These are phyloP conservation scores for Antheraea yamamai DNA, from an alignment of 2,888 invertebrate species.

Conservation along the genomic window DNA sequence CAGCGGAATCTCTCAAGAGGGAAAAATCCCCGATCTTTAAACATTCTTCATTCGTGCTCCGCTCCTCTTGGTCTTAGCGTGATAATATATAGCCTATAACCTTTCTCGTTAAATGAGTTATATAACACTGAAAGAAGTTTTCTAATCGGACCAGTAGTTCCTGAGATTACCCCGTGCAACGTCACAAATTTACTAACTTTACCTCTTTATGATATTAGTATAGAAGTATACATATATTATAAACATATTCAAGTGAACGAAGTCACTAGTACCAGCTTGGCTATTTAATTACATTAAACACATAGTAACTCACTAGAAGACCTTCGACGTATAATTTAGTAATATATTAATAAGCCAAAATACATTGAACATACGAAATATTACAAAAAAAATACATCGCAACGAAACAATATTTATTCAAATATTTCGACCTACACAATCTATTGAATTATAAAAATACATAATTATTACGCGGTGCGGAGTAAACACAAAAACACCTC, in stretches of 20 bases:
- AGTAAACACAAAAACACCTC: constrained; percentile 48
- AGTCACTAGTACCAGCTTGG: neutral
- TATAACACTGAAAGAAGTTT: too few relatives aligned
- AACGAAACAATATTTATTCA: constrained; percentile 45
- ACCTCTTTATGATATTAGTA: too few relatives aligned
- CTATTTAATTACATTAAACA: neutral
- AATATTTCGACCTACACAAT: constrained; percentile 42
- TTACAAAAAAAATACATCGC: constrained; percentile 22
- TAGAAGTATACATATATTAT: too few relatives aligned
- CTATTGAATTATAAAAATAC: constrained; percentile 41
- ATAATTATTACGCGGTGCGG: constrained; percentile 44
- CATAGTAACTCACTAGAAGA: neutral
- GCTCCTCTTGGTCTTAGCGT: too few relatives aligned
- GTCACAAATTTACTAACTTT: too few relatives aligned
- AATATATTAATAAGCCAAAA: constrained; percentile 3
- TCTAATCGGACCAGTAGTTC: too few relatives aligned
- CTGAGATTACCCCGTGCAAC: too few relatives aligned
- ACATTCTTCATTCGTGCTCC: too few relatives aligned
- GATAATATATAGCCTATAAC: too few relatives aligned
- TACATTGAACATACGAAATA: constrained; percentile 1
- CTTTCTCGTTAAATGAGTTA: too few relatives aligned
- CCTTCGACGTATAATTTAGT: constrained; percentile 2
- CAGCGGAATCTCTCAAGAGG: too few relatives aligned
- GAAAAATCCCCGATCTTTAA: too few relatives aligned
- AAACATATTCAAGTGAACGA: neutral